Base-by-base conservation (phyloP, 1,140 invertebrate genomes). In the Drusus annulatus region DNA sequence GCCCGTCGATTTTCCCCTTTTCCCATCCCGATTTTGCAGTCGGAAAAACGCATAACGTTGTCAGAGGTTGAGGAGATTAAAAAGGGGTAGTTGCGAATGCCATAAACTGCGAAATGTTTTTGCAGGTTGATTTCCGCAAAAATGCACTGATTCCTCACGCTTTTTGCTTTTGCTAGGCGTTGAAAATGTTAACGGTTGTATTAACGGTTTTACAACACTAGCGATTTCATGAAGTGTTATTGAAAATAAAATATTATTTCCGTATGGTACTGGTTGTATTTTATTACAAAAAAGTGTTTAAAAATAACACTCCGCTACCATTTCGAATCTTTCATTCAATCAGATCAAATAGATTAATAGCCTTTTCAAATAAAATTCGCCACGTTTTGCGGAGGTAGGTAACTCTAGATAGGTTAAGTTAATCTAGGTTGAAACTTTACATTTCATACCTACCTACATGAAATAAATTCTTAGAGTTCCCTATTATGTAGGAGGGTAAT, bases 11-110 rank as follows among this genome's bases (percentile, higher is more conserved):
- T 76, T 83, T 78, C 58, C 75, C 71, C 51, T 25, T 56, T 74
- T 28, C 50, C 25, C 71, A 17, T 31, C 28, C 7, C 58, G 23
- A 65, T 78, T 79, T 79, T 63, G 62, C 69, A 65, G 75, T 52
- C 50, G 23, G 75, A 36, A 76, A 65, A 76, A 65, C 45, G 75
- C 75, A 76, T 71, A 54, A 71, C n/a, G 68, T 45, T 71, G 45
- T 71, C 45, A 71, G 68, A 71, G 68, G 73, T 69, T 69, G 50
- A 74, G 69, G 17, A 71, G 77, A 79, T 79, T 79, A 79, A 79
- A 78, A 60, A 25, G 77, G n/a, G 28, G 52, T 62, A 62, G 23
- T 79, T 81, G 62, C 23, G 71, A 78, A 50, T 19, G 25, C n/a
- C 25, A 45, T 15, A 45, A 36, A 36, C 71, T 31, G 54, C 73